Evolutionary conservation across 2,888 invertebrate genomes (phyloP).

Genomic region (Tethea ocularis): DNA sequence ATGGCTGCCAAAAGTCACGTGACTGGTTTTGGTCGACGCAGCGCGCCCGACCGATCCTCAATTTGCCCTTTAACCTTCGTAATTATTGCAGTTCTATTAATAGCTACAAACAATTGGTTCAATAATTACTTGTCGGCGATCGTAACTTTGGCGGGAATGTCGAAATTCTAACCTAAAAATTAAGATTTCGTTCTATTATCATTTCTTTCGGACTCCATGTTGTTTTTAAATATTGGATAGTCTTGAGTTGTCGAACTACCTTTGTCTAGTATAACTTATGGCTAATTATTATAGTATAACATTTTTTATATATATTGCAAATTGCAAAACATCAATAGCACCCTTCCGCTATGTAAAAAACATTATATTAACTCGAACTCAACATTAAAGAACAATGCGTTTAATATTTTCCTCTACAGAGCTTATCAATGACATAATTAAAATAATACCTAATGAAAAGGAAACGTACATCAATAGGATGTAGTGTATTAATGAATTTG

Average conservation of each 20-base stretch:
- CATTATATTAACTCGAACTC: neutral
- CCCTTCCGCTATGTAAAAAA: neutral
- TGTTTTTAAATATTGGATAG: too few species aligned
- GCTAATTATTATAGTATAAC: too few species aligned
- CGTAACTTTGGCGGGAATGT: conserved; percentile 39
- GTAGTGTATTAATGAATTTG: neutral
- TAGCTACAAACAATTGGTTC: conserved; percentile 74
- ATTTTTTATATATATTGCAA: too few species aligned
- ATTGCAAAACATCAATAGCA: neutral
- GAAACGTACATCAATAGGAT: neutral
- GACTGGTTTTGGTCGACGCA: conserved; percentile 42
- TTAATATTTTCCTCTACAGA: neutral
- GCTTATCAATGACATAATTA: conserved; percentile 1
- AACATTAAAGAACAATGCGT: neutral
- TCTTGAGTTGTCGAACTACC: too few species aligned
- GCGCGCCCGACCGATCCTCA: conserved; percentile 55
- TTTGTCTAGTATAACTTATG: too few species aligned
- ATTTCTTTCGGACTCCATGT: neutral
- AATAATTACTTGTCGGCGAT: conserved; percentile 55
- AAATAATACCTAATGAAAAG: neutral
- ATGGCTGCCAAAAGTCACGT: conserved; percentile 50
- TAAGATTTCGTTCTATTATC: neutral
- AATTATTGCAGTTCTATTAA: conserved; percentile 68
- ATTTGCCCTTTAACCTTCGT: conserved; percentile 73
- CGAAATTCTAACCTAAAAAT: conserved; percentile 11